Evolutionary conservation across 37 sponge, comb jelly and placozoan species (phyloP).

Genomic region (Agelas oroides): DNA sequence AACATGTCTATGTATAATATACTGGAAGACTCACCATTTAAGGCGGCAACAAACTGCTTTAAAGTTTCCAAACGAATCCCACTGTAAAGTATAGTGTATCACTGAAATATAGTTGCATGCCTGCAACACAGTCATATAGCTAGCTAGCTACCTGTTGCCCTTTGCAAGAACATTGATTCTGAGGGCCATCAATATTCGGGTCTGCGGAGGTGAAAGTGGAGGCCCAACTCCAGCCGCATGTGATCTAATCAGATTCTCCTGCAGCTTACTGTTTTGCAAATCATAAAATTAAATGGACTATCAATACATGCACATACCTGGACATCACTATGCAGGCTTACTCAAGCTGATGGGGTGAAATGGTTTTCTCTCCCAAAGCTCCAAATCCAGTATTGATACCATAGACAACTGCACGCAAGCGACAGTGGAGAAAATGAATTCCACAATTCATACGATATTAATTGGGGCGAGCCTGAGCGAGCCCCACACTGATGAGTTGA

Average conservation of each 20-base stretch:
- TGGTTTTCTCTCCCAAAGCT: constrained; percentile 68
- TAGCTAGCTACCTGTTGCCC: constrained; percentile 78
- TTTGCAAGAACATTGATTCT: constrained; percentile 89
- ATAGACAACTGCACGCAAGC: constrained; percentile 67
- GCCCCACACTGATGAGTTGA: no score
- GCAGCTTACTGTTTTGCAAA: constrained; percentile 67
- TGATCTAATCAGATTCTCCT: constrained; percentile 82
- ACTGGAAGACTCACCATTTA: constrained; percentile 53
- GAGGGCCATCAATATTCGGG: constrained; percentile 76
- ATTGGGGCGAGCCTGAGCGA: no score
- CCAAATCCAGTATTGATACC: constrained; percentile 90
- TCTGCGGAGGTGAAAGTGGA: constrained; percentile 62
- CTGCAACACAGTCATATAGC: no score
- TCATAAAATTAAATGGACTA: no score
- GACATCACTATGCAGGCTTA: no score
- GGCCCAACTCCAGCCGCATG: constrained; percentile 78
- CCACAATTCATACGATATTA: no score
- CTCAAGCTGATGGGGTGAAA: constrained; percentile 53
- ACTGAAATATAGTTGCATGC: neutral
- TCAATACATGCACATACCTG: no score
- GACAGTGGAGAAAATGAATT: neutral
- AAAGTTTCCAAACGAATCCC: constrained; percentile 64
- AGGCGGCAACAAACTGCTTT: constrained; percentile 35
- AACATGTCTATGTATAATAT: neutral
- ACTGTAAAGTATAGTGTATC: constrained; percentile 35